Conservation (phyloP, 2,797 vertebrate species). For the Darevskia nairensis region DNA sequence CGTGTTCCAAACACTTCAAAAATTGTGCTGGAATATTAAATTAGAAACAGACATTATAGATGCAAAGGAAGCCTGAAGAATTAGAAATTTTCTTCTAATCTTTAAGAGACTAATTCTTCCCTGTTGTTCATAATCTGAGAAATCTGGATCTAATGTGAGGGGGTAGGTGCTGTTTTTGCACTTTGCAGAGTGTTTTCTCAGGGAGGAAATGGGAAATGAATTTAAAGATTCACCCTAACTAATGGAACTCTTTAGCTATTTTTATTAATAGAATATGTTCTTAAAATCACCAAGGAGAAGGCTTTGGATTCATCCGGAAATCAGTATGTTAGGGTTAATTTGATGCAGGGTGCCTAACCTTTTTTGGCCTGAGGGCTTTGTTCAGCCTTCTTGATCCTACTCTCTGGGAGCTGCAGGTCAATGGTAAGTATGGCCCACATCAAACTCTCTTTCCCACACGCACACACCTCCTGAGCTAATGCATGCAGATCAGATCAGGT, state of each 20-base stretch:
- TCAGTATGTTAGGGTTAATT: not conserved
- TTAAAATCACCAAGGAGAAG: not conserved
- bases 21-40: conserved; percentile 14
- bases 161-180: not conserved
- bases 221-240: conserved; percentile 2
- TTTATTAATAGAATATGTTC: not conserved
- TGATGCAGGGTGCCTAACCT: not conserved
- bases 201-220: not conserved
- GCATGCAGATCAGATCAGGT: no score
- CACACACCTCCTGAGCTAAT: no score
- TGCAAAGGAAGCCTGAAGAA: not conserved
- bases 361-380: no score
- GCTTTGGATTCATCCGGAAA: not conserved
- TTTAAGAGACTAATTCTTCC: not conserved
- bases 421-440: no score
- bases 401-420: no score
- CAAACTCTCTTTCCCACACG: no score
- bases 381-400: no score
- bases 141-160: not conserved
- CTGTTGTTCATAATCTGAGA: not conserved
- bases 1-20: not conserved
- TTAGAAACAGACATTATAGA: conserved; percentile 19
- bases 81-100: not conserved
- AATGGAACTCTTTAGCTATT: not conserved
- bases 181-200: not conserved